Evolutionary conservation across 2,797 vertebrate genomes (phyloP).

Genomic region (Myripristis jacobus): DNA sequence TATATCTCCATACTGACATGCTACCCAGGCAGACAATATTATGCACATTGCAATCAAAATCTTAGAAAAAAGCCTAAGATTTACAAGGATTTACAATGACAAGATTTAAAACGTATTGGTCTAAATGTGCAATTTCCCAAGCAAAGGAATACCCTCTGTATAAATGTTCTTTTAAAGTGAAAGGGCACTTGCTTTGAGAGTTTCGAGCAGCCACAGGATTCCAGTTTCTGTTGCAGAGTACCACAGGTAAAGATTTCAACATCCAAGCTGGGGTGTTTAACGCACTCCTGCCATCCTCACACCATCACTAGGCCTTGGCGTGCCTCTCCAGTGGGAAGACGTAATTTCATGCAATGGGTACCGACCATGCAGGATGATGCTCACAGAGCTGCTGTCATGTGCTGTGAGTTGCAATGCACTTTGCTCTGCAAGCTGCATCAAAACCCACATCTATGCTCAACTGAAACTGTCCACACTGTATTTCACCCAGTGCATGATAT

Average conservation of each 20-base stretch:
- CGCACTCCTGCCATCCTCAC: slow-evolving; percentile 10
- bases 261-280: slow-evolving; percentile 26
- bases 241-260: not conserved
- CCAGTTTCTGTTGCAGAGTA: slow-evolving; percentile 21
- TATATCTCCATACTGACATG: too few species aligned
- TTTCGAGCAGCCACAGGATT: not conserved
- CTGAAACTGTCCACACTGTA: not conserved
- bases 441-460: not conserved
- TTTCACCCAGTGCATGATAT: not conserved
- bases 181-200: not conserved
- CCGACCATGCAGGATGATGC: not conserved
- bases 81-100: not conserved
- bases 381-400: not conserved
- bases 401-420: not conserved
- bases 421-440: not conserved
- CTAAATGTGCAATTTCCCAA: too few species aligned
- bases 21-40: not conserved
- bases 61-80: not conserved
- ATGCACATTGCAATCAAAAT: slow-evolving; percentile 8
- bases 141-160: not conserved
- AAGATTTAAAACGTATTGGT: too few species aligned
- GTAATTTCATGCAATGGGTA: slow-evolving; percentile 12
- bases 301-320: not conserved
- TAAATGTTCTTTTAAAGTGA: not conserved
- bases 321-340: not conserved